Conservation (phyloP, 2,113 vertebrate species). For the Cnemophilus loriae region DNA sequence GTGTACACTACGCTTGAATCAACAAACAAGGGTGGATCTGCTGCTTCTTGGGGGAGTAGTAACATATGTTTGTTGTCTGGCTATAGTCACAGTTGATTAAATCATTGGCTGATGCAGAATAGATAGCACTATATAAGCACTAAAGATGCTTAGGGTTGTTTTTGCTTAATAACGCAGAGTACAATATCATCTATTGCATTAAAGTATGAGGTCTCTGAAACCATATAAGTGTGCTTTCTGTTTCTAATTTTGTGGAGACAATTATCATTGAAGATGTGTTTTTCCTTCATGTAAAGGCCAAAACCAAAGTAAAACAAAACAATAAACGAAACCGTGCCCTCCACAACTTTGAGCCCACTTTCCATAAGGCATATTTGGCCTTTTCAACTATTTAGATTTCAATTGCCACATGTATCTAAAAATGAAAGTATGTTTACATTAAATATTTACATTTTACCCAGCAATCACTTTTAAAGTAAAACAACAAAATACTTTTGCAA, state of each 20-base stretch:
- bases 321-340: fast-evolving
- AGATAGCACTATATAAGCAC: neutral
- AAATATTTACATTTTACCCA: neutral
- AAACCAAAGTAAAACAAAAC: neutral
- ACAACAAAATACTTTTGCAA: neutral
- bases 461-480: neutral
- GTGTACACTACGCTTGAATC: neutral
- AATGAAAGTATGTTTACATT: neutral
- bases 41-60: neutral
- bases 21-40: conserved; percentile 43
- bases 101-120: conserved; percentile 26
- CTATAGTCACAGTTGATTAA: conserved; percentile 38
- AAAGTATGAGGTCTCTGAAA: neutral
- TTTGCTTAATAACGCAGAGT: neutral
- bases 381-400: neutral
- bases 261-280: neutral
- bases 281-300: neutral
- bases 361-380: neutral
- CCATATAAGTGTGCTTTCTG: neutral
- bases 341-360: neutral
- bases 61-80: conserved; percentile 35
- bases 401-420: neutral
- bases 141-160: neutral
- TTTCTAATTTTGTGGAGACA: neutral
- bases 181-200: neutral